These are phyloP conservation scores for Uropsilus gracilis DNA, from an alignment of 2,113 vertebrate genomes.

Conservation along the genomic window DNA sequence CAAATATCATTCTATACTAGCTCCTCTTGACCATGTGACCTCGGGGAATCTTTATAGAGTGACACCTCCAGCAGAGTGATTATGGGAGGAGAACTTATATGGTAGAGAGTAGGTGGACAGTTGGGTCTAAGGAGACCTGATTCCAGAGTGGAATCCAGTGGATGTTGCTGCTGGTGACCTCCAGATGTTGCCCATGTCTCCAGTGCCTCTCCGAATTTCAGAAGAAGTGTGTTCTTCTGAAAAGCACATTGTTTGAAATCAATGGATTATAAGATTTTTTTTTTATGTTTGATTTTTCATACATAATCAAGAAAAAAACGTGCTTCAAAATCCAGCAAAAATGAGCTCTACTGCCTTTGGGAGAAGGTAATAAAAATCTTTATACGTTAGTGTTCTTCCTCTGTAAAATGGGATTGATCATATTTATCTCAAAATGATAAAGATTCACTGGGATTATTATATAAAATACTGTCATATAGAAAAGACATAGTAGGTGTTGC, in stretches of 20 bases:
- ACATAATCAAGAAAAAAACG: not conserved
- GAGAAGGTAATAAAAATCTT: not conserved
- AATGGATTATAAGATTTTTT: not conserved
- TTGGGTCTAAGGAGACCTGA: not conserved
- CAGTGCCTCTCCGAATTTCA: not conserved
- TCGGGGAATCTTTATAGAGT: not conserved
- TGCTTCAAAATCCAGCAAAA: not conserved
- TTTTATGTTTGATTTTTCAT: not conserved
- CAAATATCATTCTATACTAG: not conserved
- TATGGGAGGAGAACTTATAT: accelerated
- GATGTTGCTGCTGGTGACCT: accelerated
- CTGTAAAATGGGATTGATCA: not conserved
- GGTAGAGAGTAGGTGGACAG: not conserved
- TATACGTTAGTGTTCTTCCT: not conserved
- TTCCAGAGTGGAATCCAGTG: accelerated
- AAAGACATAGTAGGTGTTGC: not conserved
- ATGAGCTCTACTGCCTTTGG: not conserved
- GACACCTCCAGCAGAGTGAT: accelerated
- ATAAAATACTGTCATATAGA: not conserved
- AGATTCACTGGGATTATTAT: not conserved
- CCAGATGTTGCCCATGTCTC: not conserved
- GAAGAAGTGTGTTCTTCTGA: not conserved
- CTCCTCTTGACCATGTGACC: not conserved
- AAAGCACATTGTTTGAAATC: not conserved
- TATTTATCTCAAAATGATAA: not conserved